Evolutionary conservation across 2,113 vertebrate genomes (phyloP).

Genomic region (Phoxinus phoxinus): DNA sequence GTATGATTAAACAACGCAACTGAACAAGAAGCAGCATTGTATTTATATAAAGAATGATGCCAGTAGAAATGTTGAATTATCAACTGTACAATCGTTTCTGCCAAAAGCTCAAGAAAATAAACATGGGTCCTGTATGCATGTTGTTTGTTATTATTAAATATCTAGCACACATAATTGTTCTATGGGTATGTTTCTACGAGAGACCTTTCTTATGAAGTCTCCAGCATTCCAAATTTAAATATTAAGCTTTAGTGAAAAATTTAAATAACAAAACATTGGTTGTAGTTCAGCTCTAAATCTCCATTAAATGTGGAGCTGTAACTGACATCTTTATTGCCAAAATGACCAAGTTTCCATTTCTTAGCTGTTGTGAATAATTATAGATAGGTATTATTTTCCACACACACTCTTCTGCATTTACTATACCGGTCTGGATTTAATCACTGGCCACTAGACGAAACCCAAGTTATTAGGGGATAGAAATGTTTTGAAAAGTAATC

Average conservation of each 20-base stretch:
- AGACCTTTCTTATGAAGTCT: slow-evolving; percentile 19
- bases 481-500: slow-evolving; percentile 88
- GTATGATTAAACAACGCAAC: background rate
- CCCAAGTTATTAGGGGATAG: slow-evolving; percentile 83
- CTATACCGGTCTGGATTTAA: slow-evolving; percentile 77
- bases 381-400: slow-evolving; percentile 43
- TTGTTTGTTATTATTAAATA: slow-evolving; percentile 44
- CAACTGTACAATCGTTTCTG: slow-evolving; percentile 24
- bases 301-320: slow-evolving; percentile 46
- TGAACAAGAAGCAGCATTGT: background rate
- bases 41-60: background rate
- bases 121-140: slow-evolving; percentile 3
- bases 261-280: slow-evolving; percentile 19
- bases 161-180: background rate
- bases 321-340: slow-evolving; percentile 51
- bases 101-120: slow-evolving; percentile 41
- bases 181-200: slow-evolving; percentile 7
- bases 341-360: slow-evolving; percentile 48
- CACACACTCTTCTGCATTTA: slow-evolving; percentile 16
- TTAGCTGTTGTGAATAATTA: slow-evolving; percentile 30
- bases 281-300: slow-evolving; percentile 44
- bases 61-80: slow-evolving; percentile 10
- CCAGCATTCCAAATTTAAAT: slow-evolving; percentile 14
- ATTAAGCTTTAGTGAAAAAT: slow-evolving; percentile 23
- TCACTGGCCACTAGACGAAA: slow-evolving; percentile 80